Percentiles rank a stretch among this genome's conserved stretches.
phyloP scores from a whole-genome alignment of 2,113 vertebrate species.

The Neotoma lepida region DNA sequence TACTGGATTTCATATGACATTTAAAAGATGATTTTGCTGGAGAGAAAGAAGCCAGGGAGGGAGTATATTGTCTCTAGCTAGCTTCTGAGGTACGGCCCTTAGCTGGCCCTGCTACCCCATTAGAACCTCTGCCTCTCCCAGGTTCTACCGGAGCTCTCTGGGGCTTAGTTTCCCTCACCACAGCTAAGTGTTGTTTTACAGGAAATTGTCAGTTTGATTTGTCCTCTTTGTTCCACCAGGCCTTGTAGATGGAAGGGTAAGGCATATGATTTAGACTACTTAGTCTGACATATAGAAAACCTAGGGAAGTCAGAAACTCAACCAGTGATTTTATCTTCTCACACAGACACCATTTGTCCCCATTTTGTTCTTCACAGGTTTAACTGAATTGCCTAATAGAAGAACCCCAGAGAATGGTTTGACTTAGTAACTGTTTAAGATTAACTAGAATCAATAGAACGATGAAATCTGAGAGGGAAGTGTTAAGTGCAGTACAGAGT shows the following conservation, averaged over 20 bases:
- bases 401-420: slow-evolving; percentile 28
- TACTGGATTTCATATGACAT: not conserved
- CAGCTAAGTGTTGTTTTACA: not conserved
- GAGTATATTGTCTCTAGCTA: not conserved
- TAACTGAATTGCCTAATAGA: slow-evolving; percentile 18
- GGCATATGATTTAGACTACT: not conserved
- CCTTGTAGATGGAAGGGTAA: not conserved
- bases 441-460: slow-evolving; percentile 22
- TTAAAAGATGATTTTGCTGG: not conserved
- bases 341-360: not conserved
- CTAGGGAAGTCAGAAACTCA: slow-evolving; percentile 8
- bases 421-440: slow-evolving; percentile 12
- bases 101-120: not conserved
- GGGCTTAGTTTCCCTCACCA: not conserved
- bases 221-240: not conserved
- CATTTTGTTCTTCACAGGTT: slow-evolving; percentile 23
- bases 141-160: not conserved
- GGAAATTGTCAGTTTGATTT: not conserved
- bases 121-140: not conserved
- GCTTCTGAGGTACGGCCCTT: not conserved
- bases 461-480: slow-evolving; percentile 16
- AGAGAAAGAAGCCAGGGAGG: not conserved
- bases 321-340: not conserved
- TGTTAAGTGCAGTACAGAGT: slow-evolving; percentile 7
- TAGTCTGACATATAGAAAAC: slow-evolving; percentile 6